These are phyloP conservation scores for Cephalopholis sonnerati DNA, from an alignment of 2,113 vertebrate genomes.

Conservation along the genomic window DNA sequence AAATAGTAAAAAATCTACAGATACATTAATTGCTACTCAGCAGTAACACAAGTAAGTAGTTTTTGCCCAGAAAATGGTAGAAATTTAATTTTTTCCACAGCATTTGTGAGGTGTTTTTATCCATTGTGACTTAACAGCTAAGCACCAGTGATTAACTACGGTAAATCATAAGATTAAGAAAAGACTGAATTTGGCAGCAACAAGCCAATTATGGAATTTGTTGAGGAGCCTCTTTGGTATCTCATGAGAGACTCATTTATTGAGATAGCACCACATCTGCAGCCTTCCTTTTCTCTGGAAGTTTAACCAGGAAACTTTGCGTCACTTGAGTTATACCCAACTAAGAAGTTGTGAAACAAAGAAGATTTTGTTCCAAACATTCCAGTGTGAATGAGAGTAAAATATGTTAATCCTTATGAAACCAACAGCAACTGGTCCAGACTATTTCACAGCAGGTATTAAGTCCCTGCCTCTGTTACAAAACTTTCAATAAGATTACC, in stretches of 20 bases:
- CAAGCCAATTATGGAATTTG: not conserved
- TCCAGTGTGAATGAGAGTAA: slow-evolving; percentile 12
- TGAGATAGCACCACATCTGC: not conserved
- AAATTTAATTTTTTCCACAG: too few relatives aligned
- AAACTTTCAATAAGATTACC: slow-evolving; percentile 18
- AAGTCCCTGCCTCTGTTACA: slow-evolving; percentile 14
- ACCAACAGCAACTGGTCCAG: slow-evolving; percentile 20
- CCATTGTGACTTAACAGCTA: not conserved
- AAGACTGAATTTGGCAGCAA: too few relatives aligned
- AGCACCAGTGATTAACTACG: too few relatives aligned
- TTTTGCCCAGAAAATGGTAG: not conserved
- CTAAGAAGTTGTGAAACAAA: slow-evolving; percentile 4
- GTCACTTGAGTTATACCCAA: not conserved
- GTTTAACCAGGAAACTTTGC: not conserved
- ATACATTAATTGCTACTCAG: not conserved
- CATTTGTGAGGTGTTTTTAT: not conserved
- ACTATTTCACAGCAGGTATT: slow-evolving; percentile 59
- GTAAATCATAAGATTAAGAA: too few relatives aligned
- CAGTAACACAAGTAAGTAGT: not conserved
- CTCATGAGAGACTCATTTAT: not conserved
- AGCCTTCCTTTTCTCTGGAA: not conserved
- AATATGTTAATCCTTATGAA: slow-evolving; percentile 41
- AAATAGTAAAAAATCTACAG: not conserved
- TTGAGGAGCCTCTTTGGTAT: not conserved
- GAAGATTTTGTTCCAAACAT: slow-evolving; percentile 22